Evolutionary conservation across 2,888 invertebrate species (phyloP).

Genomic region (Agrotis ipsilon): DNA sequence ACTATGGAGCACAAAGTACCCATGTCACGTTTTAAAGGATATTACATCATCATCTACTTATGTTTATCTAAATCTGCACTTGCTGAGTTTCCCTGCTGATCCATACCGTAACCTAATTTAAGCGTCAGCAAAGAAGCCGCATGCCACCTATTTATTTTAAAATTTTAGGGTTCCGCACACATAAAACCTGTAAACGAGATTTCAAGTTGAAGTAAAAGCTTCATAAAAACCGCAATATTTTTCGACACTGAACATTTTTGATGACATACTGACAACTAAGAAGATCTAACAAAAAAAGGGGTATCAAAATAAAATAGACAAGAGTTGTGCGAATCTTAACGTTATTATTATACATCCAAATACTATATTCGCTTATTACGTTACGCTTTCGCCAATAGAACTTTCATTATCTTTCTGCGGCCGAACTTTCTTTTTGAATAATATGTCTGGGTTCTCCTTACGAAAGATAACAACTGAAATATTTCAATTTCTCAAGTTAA

Average conservation of each 20-base stretch:
- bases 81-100: constrained; percentile 41
- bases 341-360: constrained; percentile 26
- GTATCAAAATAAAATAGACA: not conserved
- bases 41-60: not conserved
- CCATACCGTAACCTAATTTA: constrained; percentile 53
- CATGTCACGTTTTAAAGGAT: constrained; percentile 11
- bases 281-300: not conserved
- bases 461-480: constrained; percentile 15
- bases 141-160: constrained; percentile 32
- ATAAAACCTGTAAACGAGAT: not conserved
- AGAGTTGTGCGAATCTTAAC: not conserved
- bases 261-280: not conserved
- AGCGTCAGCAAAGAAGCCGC: constrained; percentile 42
- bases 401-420: constrained; percentile 59
- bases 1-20: no score
- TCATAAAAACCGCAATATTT: not conserved
- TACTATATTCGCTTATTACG: constrained; percentile 43
- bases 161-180: constrained; percentile 41
- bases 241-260: not conserved
- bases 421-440: constrained; percentile 63
- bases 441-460: constrained; percentile 51
- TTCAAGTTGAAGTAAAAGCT: not conserved
- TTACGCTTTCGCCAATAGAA: constrained; percentile 62
- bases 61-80: constrained; percentile 44
- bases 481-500: not conserved